Evolutionary conservation across 2,888 invertebrate species (phyloP), one percentile per base, ranked within the genome.

Genomic region (Ennomos erosarius): DNA sequence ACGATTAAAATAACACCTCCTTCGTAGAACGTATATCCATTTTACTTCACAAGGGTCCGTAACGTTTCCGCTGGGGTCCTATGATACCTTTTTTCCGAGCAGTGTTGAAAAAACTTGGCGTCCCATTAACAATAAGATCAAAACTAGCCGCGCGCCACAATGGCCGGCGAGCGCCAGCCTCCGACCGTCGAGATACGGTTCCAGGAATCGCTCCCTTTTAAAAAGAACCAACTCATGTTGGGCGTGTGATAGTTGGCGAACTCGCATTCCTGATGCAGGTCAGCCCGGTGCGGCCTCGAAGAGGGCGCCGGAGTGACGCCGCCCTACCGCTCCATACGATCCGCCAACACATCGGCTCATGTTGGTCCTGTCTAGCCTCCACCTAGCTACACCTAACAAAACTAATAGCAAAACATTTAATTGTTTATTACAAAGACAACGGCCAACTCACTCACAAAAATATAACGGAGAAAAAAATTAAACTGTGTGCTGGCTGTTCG

Each of bases 81-180:
- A 85, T 85, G 88, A 86, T 90, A 87, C 86, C 81, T 87, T 87
- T 90, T 92, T 92, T 90, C 89, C 90, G 81, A 83, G 80, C 79
- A 74, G 74, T 68, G 76, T 82, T 84, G 84, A 92, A 92, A 92
- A 92, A 92, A 90, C 87, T 84, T 90, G 87, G 90, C 90, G 90
- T 90, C 90, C 90, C 89, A 90, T 90, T 91, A 91, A 92, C 87
- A 91, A 92, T 91, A 90, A 90, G 88, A 91, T 91, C 91, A 92
- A 92, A 92, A 91, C 89, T 90, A 88, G 90, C 91, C 90, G 88
- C 91, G 84, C 79, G 79, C 81, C 84, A 90, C 90, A 90, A 90
- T 88, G 87, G 84, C 74, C 86, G 82, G 75, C 80, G 88, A 89
- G 90, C 90, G 90, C 90, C 89, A 87, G 88, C 85, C 88, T 86